Conservation (phyloP, 2,888 invertebrate genomes). For the Zhuqinia jingwanae region DNA sequence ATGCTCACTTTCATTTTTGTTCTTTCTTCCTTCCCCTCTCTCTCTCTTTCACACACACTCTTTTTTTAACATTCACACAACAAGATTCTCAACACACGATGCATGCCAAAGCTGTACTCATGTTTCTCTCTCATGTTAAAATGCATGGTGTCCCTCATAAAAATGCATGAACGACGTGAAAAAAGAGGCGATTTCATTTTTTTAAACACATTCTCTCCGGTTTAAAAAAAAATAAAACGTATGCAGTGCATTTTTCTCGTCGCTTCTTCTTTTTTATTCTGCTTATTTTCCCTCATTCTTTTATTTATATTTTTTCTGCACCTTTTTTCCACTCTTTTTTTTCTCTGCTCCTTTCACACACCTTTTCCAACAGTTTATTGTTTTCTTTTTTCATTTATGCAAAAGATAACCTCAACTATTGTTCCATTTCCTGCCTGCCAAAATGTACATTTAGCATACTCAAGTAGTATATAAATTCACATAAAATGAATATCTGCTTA, state of each 20-base stretch:
- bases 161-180: constrained; percentile 72
- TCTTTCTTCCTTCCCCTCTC: constrained; percentile 43
- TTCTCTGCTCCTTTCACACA: not conserved
- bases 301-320: constrained; percentile 42
- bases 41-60: constrained; percentile 6
- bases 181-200: constrained; percentile 66
- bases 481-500: constrained; percentile 24
- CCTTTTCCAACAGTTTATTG: constrained; percentile 46
- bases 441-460: not conserved
- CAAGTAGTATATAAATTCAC: constrained; percentile 2
- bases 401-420: constrained; percentile 52
- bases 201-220: constrained; percentile 31
- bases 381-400: constrained; percentile 51
- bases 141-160: constrained; percentile 62
- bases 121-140: constrained; percentile 37
- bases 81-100: constrained; percentile 33
- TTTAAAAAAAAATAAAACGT: constrained; percentile 60
- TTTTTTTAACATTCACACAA: constrained; percentile 46
- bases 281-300: constrained; percentile 28
- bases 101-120: constrained; percentile 38
- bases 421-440: not conserved
- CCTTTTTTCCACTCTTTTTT: constrained; percentile 10
- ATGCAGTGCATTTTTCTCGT: constrained; percentile 51
- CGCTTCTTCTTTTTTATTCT: constrained; percentile 11
- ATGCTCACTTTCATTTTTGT: constrained; percentile 52